These are phyloP conservation scores for Sardinella longiceps DNA, from an alignment of 2,797 vertebrate species.

Conservation along the genomic window DNA sequence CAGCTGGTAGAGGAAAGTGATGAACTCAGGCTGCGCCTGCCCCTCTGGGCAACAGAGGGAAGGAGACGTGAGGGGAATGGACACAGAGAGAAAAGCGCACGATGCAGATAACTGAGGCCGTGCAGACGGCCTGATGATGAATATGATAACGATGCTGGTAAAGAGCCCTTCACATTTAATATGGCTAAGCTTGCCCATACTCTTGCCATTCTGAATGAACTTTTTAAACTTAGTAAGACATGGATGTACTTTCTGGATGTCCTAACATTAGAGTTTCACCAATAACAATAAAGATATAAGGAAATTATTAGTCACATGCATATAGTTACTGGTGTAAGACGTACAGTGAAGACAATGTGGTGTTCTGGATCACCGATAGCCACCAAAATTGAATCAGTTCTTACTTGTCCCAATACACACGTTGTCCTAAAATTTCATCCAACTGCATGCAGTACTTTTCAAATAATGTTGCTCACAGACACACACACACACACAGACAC, in stretches of 20 bases:
- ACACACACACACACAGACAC: no score
- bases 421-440: no score
- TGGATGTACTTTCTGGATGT: neutral
- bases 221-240: neutral
- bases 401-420: no score
- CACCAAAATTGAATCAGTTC: no score
- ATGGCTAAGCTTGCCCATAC: neutral
- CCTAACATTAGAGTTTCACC: neutral
- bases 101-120: neutral
- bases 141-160: neutral
- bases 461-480: no score
- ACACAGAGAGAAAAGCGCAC: neutral
- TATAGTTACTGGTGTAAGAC: no score
- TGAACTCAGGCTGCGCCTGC: constrained; percentile 83
- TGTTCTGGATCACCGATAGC: no score
- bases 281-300: neutral
- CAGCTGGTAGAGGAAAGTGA: constrained; percentile 96
- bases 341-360: no score
- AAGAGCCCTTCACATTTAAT: neutral
- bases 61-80: neutral
- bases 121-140: neutral
- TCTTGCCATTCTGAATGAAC: neutral
- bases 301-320: no score
- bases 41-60: constrained; percentile 55
- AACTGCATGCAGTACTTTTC: no score